A percentile compares a stretch with the other conserved stretches of the same genome.
These are phyloP conservation scores for Eurytemora carolleeae DNA, from an alignment of 1,140 invertebrate species.

Conservation along the genomic window DNA sequence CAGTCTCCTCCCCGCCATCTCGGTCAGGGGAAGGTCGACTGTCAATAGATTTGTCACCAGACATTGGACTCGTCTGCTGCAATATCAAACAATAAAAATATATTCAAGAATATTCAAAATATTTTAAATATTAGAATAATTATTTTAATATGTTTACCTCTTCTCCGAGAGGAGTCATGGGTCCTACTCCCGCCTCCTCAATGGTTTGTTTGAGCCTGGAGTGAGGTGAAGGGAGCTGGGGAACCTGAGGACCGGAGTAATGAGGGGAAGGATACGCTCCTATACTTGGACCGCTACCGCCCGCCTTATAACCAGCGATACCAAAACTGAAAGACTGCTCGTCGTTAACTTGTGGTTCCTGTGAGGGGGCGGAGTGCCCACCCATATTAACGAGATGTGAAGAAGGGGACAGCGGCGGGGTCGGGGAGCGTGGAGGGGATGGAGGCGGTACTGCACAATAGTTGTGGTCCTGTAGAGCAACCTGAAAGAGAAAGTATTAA, in stretches of 20 bases:
- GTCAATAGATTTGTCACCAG: neutral
- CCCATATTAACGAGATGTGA: neutral
- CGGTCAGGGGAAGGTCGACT: neutral
- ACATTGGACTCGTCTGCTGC: neutral
- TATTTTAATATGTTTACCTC: neutral
- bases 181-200: conserved; percentile 14
- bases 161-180: conserved; percentile 6
- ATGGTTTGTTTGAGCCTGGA: neutral
- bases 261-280: neutral
- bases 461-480: conserved; percentile 14
- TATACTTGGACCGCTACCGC: neutral
- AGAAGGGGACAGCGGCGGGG: neutral
- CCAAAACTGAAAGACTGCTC: neutral
- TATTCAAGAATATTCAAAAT: neutral
- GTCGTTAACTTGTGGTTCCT: too few relatives aligned
- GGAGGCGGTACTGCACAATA: conserved; percentile 8
- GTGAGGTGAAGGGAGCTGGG: neutral
- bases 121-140: neutral
- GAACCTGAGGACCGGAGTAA: neutral
- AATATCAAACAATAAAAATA: neutral
- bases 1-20: conserved; percentile 8
- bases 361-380: too few relatives aligned
- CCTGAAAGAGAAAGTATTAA: conserved; percentile 3
- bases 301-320: neutral
- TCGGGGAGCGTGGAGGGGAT: conserved; percentile 1